These are phyloP conservation scores for Perdix hodgsoniae DNA, from an alignment of 2,797 vertebrate species.

Conservation along the genomic window DNA sequence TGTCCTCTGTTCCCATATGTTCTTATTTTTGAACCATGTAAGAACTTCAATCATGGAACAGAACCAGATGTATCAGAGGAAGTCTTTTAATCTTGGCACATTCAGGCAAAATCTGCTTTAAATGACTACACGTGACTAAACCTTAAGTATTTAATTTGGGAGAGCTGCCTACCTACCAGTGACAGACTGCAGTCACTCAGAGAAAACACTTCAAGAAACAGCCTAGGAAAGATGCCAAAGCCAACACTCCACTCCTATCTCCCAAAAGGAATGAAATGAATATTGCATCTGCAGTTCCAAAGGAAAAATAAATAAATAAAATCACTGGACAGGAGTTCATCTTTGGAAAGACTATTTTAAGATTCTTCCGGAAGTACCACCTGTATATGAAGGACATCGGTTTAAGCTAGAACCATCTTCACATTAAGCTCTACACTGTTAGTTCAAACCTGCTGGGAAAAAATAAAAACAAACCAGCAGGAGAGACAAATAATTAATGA, in stretches of 20 bases:
- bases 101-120: conserved; percentile 18
- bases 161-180: conserved; percentile 27
- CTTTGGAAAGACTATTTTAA: neutral
- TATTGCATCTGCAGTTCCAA: neutral
- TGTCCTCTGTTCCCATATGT: conserved; percentile 16
- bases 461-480: neutral
- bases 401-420: neutral
- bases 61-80: conserved; percentile 20
- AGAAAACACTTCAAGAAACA: neutral
- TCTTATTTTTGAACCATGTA: conserved; percentile 21
- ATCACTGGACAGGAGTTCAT: neutral
- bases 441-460: neutral
- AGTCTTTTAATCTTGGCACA: neutral
- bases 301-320: neutral
- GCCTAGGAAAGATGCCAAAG: conserved; percentile 27
- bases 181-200: neutral
- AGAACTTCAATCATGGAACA: conserved; percentile 22
- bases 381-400: neutral
- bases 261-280: neutral
- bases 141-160: neutral
- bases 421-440: neutral
- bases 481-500: neutral
- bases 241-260: conserved; percentile 4
- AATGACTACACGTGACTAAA: conserved; percentile 20
- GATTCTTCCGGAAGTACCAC: conserved; percentile 2